Percentiles rank a stretch among this genome's conserved stretches.
Evolutionary conservation across 2,797 vertebrate genomes (phyloP).

Genomic region (Muscicapa striata): DNA sequence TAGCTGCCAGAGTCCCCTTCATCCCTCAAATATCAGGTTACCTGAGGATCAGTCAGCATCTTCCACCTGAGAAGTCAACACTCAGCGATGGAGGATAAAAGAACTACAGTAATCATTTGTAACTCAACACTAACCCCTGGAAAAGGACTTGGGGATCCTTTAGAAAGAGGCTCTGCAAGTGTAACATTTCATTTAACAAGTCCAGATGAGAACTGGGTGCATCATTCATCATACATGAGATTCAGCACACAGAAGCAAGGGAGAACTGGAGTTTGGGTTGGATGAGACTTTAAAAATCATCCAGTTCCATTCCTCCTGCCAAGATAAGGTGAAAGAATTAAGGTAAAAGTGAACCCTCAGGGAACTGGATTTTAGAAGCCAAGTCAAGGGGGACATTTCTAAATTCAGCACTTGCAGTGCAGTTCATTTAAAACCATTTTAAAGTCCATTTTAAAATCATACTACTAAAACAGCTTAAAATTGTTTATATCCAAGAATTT

Average conservation of each 20-base stretch:
- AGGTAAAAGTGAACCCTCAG: not conserved
- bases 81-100: rapidly evolving
- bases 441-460: not conserved
- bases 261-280: not conserved
- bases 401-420: not conserved
- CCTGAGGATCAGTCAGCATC: not conserved
- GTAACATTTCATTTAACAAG: not conserved
- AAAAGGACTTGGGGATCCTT: not conserved
- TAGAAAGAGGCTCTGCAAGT: not conserved
- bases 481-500: not conserved
- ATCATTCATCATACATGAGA: not conserved
- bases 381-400: not conserved
- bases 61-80: not conserved
- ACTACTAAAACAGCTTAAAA: not conserved
- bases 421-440: not conserved
- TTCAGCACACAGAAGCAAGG: not conserved
- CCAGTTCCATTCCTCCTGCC: not conserved
- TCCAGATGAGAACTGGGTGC: not conserved
- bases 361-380: not conserved
- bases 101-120: not conserved
- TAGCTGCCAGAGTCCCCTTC: not conserved
- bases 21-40: not conserved
- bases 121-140: not conserved
- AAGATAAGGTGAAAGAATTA: not conserved
- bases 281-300: not conserved